These are phyloP conservation scores for Hydrophis major DNA, from an alignment of 2,797 vertebrate genomes.

Conservation along the genomic window DNA sequence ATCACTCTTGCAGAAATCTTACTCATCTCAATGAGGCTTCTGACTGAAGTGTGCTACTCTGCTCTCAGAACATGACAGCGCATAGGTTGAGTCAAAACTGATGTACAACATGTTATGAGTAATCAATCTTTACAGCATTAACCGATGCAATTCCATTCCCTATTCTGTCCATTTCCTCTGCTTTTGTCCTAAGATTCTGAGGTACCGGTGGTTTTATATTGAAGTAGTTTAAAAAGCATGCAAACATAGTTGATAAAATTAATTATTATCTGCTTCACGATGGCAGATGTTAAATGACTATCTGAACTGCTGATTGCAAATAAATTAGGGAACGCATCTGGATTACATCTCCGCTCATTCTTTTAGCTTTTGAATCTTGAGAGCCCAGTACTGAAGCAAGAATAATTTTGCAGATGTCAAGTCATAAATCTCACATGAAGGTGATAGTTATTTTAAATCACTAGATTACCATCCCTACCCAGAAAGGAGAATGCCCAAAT, in stretches of 20 bases:
- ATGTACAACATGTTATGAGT: not conserved
- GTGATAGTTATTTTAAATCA: not conserved
- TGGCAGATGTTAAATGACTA: not conserved
- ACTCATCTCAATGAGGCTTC: not conserved
- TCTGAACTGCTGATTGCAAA: not conserved
- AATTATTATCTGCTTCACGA: not conserved
- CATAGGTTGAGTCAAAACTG: not conserved
- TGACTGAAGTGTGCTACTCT: not conserved
- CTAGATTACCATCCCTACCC: not conserved
- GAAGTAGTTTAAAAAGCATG: not conserved
- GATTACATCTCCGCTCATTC: not conserved
- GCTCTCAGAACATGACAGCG: not conserved
- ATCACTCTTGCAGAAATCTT: not conserved
- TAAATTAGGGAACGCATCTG: not conserved
- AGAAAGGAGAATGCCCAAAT: not conserved
- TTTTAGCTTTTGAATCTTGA: not conserved
- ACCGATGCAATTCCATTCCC: not conserved
- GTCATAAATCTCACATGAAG: not conserved
- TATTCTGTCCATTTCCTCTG: rapidly evolving
- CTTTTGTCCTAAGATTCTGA: not conserved
- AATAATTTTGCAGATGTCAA: not conserved
- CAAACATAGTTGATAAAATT: not conserved
- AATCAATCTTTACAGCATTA: not conserved
- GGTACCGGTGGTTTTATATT: not conserved
- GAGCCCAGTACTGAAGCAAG: not conserved